Evolutionary conservation across 1,140 invertebrate genomes (phyloP).

Genomic region (Drosophila baimaii): DNA sequence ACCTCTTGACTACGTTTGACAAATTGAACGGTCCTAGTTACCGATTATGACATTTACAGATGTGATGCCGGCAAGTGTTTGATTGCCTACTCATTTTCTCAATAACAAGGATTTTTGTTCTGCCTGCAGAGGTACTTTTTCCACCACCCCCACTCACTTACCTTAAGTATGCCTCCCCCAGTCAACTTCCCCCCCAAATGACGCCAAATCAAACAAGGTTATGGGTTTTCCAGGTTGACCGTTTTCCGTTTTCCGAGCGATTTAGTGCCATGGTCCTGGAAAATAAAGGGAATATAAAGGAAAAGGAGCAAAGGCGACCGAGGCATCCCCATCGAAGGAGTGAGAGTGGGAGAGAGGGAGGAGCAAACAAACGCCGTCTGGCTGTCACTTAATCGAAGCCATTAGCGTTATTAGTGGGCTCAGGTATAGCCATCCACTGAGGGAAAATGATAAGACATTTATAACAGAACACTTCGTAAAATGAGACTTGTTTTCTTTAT

Average conservation of each 20-base stretch:
- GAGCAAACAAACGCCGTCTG: conserved; percentile 79
- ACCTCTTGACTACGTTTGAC: not conserved
- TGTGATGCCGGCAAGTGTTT: conserved; percentile 33
- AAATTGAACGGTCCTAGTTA: not conserved
- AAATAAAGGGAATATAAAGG: conserved; percentile 5
- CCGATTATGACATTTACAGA: conserved; percentile 40
- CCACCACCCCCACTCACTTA: conserved; percentile 14
- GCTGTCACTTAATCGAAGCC: conserved; percentile 82
- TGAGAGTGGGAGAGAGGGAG: conserved; percentile 9
- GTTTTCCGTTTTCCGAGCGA: conserved; percentile 63
- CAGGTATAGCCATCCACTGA: conserved; percentile 14
- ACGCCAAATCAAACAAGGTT: conserved; percentile 46
- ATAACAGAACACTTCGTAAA: no score
- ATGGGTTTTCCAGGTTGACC: conserved; percentile 33
- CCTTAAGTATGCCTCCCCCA: not conserved
- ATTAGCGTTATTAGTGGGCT: conserved; percentile 76
- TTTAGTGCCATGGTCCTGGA: conserved; percentile 57
- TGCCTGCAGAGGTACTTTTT: conserved; percentile 19
- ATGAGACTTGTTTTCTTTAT: not conserved
- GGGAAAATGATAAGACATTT: not conserved
- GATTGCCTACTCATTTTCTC: conserved; percentile 27
- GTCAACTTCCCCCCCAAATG: not conserved
- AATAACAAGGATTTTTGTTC: conserved; percentile 15
- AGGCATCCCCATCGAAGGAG: conserved; percentile 32
- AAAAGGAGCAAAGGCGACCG: conserved; percentile 4